Evolutionary conservation across 2,888 invertebrate species (phyloP).

Genomic region (Sphinx pinastri): DNA sequence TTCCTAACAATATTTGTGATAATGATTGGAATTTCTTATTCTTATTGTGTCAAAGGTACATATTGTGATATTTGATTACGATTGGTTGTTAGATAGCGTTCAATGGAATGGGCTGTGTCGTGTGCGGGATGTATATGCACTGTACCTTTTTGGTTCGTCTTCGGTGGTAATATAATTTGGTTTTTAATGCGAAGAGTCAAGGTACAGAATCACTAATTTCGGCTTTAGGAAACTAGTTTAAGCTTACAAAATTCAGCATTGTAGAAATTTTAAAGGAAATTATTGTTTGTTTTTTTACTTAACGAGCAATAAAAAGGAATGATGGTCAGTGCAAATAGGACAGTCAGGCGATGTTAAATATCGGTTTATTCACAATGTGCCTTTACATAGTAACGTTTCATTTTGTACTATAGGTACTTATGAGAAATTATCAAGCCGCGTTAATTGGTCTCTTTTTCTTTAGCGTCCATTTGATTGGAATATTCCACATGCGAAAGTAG

Average conservation of each 20-base stretch:
- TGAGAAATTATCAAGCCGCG: no score
- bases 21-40: constrained; percentile 36
- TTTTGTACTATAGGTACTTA: background rate
- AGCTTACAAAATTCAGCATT: no score
- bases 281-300: background rate
- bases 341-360: constrained; percentile 4
- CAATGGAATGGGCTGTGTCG: constrained; percentile 21
- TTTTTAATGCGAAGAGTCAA: no score
- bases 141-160: constrained; percentile 45
- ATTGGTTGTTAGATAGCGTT: constrained; percentile 28
- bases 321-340: background rate
- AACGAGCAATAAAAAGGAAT: background rate
- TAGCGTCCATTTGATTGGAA: background rate
- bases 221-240: no score
- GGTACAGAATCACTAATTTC: no score
- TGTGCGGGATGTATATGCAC: constrained; percentile 52
- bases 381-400: constrained; percentile 38
- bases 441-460: background rate
- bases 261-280: background rate
- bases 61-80: constrained; percentile 77
- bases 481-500: background rate
- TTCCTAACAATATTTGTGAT: constrained; percentile 19
- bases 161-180: background rate
- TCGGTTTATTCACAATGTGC: constrained; percentile 47
- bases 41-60: constrained; percentile 67